Evolutionary conservation across 2,888 invertebrate genomes (phyloP), one percentile per base, ranked within the genome.

Genomic region (Eumerus sabulonum): DNA sequence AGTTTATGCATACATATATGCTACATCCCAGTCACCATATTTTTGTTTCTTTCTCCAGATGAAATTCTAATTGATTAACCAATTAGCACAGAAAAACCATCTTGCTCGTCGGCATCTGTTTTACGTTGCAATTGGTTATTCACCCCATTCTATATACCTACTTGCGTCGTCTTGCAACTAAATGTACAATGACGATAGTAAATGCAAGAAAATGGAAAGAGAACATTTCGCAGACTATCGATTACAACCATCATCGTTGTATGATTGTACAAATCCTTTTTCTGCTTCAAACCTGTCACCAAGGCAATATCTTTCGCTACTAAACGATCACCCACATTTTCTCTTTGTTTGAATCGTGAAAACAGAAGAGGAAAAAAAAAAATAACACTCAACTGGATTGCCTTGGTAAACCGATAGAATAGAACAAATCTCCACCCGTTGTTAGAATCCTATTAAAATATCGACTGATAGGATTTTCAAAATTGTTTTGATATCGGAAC

Each of bases 241-340:
- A 56, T 66, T 57, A 62, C 27, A 62, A 54, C n/a, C 17, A 42
- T 35, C 18, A 42, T 56, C 13, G 14, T 14, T 19, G 19, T n/a
- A 12, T 12, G 42, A 13, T 16, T 40, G 4, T 40, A 14, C 45
- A 47, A 14, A 9, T 17, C 27, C 38, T 60, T 27, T 53, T 51
- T 71, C 76, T 67, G 76, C 40, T 57, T 56, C 62, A 48, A 57
- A 53, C 60, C 76, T 67, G 57, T 77, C 62, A 77, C 72, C 67
- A 51, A 56, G 57, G 38, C 17, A 50, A 27, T 77, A 72, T 72
- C 51, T 72, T 72, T 45, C 40, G 66, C 50, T 59, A 64, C 44
- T 64, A 53, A 50, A 64, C 42, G 66, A 73, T 66, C 50, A 62
- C 38, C 27, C 27, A 40, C n/a, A 7, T 40, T 40, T 40, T 40